A percentile compares a stretch with the other conserved stretches of the same genome.
Evolutionary conservation across 1,140 invertebrate genomes (phyloP).

Genomic region (Calliphora vicina): DNA sequence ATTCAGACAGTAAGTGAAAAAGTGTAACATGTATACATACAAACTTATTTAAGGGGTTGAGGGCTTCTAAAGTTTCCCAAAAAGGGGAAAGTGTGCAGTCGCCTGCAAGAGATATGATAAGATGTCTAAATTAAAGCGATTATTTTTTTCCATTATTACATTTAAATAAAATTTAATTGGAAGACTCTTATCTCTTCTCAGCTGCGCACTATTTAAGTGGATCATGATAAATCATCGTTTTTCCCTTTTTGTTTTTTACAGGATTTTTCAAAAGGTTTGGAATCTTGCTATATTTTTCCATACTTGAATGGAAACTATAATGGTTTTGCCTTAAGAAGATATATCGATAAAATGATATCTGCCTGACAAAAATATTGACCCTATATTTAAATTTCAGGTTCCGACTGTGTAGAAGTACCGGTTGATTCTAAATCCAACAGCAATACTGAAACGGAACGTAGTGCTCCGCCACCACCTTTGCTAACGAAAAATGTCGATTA

Average conservation of each 20-base stretch:
- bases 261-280: constrained; percentile 26
- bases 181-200: background rate
- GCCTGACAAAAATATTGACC: constrained; percentile 10
- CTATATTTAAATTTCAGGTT: constrained; percentile 40
- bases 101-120: background rate
- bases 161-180: background rate
- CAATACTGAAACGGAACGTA: constrained; percentile 40
- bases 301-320: constrained; percentile 1
- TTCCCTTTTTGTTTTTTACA: constrained; percentile 38
- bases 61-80: background rate
- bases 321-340: constrained; percentile 3
- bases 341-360: background rate
- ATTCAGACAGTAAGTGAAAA: constrained; percentile 44
- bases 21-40: background rate
- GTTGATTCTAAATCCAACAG: constrained; percentile 6
- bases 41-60: background rate
- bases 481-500: constrained; percentile 54
- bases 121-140: constrained; percentile 19
- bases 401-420: constrained; percentile 55
- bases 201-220: constrained; percentile 14
- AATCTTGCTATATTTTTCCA: constrained; percentile 25
- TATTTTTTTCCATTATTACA: background rate
- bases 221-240: constrained; percentile 39
- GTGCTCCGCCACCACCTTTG: constrained; percentile 53
- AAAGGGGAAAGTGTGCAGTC: background rate